Conservation (phyloP, 1,140 invertebrate species). For the Kradibia gibbosae region DNA sequence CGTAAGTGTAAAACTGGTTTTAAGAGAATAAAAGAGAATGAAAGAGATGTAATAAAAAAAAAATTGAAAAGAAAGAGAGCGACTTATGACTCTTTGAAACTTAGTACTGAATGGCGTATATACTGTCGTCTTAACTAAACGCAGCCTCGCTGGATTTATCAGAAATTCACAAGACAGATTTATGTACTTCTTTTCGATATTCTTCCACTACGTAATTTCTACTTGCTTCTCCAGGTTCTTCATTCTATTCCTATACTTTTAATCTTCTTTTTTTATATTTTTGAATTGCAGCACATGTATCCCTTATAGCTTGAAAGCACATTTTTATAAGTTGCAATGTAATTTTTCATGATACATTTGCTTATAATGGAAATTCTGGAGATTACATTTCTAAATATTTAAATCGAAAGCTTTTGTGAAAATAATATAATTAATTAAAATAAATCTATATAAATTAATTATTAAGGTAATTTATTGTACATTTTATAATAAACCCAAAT, state of each 20-base stretch:
- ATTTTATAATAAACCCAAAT: no score
- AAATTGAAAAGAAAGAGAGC: conserved; percentile 7
- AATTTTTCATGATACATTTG: no score
- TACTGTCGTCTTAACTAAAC: conserved; percentile 42
- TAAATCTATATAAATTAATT: no score
- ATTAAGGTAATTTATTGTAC: no score
- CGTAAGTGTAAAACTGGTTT: conserved; percentile 39
- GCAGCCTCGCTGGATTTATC: conserved; percentile 42
- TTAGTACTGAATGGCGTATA: conserved; percentile 36
- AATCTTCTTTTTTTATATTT: background rate
- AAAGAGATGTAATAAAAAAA: no score
- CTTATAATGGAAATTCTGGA: no score
- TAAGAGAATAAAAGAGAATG: background rate
- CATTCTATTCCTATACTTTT: conserved; percentile 15
- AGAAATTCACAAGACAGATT: conserved; percentile 50
- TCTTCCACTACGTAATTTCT: background rate
- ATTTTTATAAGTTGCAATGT: no score
- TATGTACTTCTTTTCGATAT: conserved; percentile 48
- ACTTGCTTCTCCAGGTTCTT: background rate
- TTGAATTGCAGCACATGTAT: no score
- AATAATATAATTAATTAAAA: no score
- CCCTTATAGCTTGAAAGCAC: no score
- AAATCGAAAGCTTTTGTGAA: no score
- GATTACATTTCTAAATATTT: no score
- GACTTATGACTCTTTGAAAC: conserved; percentile 31